phyloP scores from a whole-genome alignment of 2,888 invertebrate species.

The Cosmopolites sordidus region DNA sequence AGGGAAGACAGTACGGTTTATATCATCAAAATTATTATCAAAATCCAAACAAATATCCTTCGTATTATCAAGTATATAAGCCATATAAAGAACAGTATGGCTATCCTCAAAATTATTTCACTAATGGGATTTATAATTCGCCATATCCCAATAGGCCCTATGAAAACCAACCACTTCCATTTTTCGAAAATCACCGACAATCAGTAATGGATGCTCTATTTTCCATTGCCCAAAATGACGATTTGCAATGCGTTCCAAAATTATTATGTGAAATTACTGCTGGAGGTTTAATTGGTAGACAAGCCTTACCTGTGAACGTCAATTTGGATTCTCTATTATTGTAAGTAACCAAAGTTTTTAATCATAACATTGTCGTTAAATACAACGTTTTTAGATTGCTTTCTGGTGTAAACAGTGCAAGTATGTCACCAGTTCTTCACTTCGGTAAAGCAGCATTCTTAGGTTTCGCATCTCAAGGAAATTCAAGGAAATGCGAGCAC shows the following conservation, averaged over 20 bases:
- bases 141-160: neutral
- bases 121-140: constrained; percentile 2
- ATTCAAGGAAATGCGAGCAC: constrained; percentile 54
- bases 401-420: constrained; percentile 46
- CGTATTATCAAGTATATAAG: constrained; percentile 14
- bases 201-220: constrained; percentile 52
- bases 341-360: constrained; percentile 49
- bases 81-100: constrained; percentile 18
- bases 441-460: constrained; percentile 73
- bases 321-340: constrained; percentile 56
- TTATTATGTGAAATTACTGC: constrained; percentile 74
- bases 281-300: constrained; percentile 46
- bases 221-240: constrained; percentile 67
- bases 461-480: constrained; percentile 65
- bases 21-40: constrained; percentile 12
- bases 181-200: constrained; percentile 23
- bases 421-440: constrained; percentile 62
- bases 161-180: neutral
- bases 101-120: constrained; percentile 17
- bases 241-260: constrained; percentile 73
- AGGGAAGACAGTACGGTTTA: constrained; percentile 25
- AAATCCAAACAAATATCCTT: constrained; percentile 13
- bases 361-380: neutral
- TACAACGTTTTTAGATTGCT: constrained; percentile 26
- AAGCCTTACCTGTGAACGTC: constrained; percentile 40